Evolutionary conservation across 2,113 vertebrate genomes (phyloP), one percentile per base, ranked within the genome.

Genomic region (western clawed frog (Xenopus tropicalis)): DNA sequence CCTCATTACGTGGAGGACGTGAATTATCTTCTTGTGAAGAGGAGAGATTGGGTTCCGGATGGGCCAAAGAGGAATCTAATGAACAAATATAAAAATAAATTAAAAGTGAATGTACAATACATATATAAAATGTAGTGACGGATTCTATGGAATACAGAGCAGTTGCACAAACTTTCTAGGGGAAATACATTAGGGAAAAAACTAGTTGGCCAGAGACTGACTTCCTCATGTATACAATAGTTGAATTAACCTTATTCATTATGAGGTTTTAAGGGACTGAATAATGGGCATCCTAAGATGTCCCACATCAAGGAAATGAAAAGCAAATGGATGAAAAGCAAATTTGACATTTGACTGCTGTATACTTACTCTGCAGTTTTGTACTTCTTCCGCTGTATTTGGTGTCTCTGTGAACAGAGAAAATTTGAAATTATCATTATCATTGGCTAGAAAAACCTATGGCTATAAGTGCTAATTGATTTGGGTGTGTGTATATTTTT

Each of bases 331-430:
- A 37, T 3, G 1, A n/a, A 29, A 37, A 37, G 29, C 29, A 37
- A 6, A 2, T 37, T 37, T 48, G 21, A 21, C 14, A 17, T 19
- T 66, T 48, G 22, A 11, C 9, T 37, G 17, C 46, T 67, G 9
- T 69, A 17, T 62, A 64, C 73, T 63, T 76, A 76, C 73, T 76
- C 52, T 76, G 66, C 58, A 48, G 64, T 42, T 74, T 74, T 20
- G 43, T 21, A 61, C 58, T 76, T 61, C 48, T 62, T 59, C 73
- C 73, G 9, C 73, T 69, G 73, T 76, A 69, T 22, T 76, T 76
- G 66, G 61, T 48, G 29, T 76, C 73, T 68, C 73, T 76, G 44
- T 63, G 9, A 16, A 57, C 19, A 20, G 19, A 56, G 4, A 67
- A 19, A 3, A 17, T 24, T 19, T 22, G 17, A 24, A 21, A 48